Percentiles rank a stretch among this genome's conserved stretches.
Evolutionary conservation across 2,113 vertebrate genomes (phyloP).

Genomic region (Heterotilapia buettikoferi): DNA sequence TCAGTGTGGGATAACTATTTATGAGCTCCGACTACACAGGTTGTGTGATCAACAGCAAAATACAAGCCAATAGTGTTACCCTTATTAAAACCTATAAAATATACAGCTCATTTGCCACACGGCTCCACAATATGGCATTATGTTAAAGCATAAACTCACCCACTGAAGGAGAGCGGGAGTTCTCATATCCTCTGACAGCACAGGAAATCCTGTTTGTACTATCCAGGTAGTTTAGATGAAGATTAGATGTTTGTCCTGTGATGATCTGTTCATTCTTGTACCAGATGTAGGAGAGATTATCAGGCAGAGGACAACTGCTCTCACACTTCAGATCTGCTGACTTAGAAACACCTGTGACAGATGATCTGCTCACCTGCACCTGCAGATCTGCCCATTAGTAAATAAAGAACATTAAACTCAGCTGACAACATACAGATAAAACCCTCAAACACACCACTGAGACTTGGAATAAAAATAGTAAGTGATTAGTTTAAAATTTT

Average conservation of each 20-base stretch:
- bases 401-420: background rate
- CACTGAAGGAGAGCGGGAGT: no score
- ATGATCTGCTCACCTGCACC: background rate
- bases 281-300: no score
- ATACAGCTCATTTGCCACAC: no score
- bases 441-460: background rate
- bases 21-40: no score
- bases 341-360: fast-evolving
- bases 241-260: background rate
- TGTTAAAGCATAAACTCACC: no score
- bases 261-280: background rate
- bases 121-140: no score
- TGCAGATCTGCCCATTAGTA: background rate
- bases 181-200: no score
- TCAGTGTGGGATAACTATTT: no score
- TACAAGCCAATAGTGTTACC: no score
- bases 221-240: fast-evolving
- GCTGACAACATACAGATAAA: background rate
- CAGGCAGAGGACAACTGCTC: background rate
- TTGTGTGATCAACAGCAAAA: no score
- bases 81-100: no score
- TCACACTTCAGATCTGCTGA: background rate
- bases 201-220: background rate
- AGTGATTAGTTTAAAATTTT: background rate
- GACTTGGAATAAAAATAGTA: no score